These are phyloP conservation scores for Brachynemurus nebulosus DNA, from an alignment of 2,888 invertebrate genomes.

Conservation along the genomic window DNA sequence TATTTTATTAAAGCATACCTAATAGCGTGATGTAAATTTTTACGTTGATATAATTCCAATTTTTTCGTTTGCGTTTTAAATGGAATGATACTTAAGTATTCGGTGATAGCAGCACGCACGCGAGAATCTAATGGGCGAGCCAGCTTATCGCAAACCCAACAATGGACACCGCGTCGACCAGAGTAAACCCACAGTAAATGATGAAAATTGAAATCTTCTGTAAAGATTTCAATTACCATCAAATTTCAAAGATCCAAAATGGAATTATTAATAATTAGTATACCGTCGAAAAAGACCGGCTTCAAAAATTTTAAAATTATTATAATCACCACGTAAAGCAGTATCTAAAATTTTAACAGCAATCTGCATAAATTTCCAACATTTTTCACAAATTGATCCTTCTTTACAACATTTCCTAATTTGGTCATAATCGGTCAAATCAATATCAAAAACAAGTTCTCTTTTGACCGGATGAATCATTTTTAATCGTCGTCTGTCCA, in stretches of 20 bases:
- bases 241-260: neutral
- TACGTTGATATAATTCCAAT: conserved; percentile 26
- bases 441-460: conserved; percentile 97
- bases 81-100: conserved; percentile 47
- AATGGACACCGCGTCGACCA: conserved; percentile 95
- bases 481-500: conserved; percentile 26
- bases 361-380: conserved; percentile 94
- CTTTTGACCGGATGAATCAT: conserved; percentile 38
- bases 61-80: neutral
- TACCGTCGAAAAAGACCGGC: neutral
- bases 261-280: neutral
- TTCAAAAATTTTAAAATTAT: neutral
- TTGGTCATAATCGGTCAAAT: conserved; percentile 98
- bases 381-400: conserved; percentile 81
- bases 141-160: conserved; percentile 89
- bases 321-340: conserved; percentile 54
- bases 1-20: conserved; percentile 41
- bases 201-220: conserved; percentile 91
- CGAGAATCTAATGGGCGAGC: conserved; percentile 63
- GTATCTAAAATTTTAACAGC: conserved; percentile 83
- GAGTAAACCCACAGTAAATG: conserved; percentile 96
- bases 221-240: conserved; percentile 22
- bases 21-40: conserved; percentile 67
- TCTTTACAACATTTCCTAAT: conserved; percentile 84
- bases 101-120: conserved; percentile 65